Evolutionary conservation across 2,797 vertebrate genomes (phyloP).

Genomic region (Pelochelys cantorii): DNA sequence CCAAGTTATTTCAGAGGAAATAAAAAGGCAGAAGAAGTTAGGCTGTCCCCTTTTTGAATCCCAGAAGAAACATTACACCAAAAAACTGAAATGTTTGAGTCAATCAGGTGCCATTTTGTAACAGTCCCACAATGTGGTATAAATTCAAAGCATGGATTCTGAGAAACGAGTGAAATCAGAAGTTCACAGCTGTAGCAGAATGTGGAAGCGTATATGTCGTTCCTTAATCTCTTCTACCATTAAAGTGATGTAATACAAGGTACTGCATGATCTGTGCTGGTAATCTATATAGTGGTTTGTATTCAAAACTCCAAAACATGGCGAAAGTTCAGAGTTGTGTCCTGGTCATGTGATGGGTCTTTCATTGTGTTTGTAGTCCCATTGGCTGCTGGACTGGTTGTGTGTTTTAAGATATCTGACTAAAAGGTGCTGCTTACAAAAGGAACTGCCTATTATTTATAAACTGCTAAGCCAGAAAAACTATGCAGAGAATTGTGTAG

Average conservation of each 20-base stretch:
- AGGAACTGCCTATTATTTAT: background rate
- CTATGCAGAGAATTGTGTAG: background rate
- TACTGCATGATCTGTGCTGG: background rate
- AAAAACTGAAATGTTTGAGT: background rate
- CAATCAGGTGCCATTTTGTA: constrained; percentile 1
- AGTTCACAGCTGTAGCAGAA: constrained; percentile 15
- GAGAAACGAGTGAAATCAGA: constrained; percentile 6
- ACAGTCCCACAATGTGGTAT: background rate
- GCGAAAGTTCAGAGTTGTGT: background rate
- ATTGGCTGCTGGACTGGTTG: background rate
- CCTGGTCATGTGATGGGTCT: background rate
- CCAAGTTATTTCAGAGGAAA: background rate
- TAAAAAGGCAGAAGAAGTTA: background rate
- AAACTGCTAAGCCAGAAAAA: background rate
- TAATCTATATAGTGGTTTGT: background rate
- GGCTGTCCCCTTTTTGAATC: background rate
- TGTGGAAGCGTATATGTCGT: constrained; percentile 42
- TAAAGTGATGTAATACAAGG: background rate
- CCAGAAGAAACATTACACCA: background rate
- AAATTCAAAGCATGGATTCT: constrained; percentile 7
- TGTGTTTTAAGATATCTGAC: background rate
- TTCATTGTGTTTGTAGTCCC: background rate
- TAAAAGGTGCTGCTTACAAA: constrained; percentile 12
- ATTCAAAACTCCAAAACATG: background rate
- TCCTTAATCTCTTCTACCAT: constrained; percentile 12